Conservation (phyloP, 2,797 vertebrate genomes). For the Danio albolineatus region DNA sequence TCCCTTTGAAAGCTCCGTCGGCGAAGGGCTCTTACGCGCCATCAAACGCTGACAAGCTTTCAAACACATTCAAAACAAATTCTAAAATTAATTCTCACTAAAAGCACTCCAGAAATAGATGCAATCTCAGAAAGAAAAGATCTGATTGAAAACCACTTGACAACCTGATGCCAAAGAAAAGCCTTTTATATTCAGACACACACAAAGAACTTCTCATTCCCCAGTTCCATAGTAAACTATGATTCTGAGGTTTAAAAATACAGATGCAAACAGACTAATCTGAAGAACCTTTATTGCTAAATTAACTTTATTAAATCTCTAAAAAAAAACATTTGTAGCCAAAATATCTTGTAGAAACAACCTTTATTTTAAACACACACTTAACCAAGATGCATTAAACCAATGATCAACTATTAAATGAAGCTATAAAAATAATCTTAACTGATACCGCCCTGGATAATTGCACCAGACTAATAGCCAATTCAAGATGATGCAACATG, state of each 20-base stretch:
- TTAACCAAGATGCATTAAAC: neutral
- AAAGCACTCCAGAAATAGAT: conserved; percentile 15
- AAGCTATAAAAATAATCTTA: neutral
- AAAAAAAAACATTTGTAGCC: neutral
- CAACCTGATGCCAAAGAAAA: neutral
- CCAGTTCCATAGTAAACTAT: neutral
- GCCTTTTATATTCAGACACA: neutral
- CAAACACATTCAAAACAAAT: conserved; percentile 26
- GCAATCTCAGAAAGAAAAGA: neutral
- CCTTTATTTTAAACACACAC: neutral
- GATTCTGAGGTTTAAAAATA: neutral
- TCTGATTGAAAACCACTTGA: neutral
- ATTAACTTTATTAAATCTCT: neutral
- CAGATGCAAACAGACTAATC: neutral
- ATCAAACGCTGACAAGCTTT: conserved; percentile 39
- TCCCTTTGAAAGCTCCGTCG: conserved; percentile 10
- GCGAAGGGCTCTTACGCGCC: neutral
- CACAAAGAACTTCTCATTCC: neutral
- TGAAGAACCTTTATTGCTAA: neutral
- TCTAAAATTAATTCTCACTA: conserved; percentile 11
- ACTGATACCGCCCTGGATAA: neutral
- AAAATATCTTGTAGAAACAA: neutral
- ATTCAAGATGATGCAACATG: conserved; percentile 23
- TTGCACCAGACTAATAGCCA: neutral
- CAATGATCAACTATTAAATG: neutral